phyloP scores from a whole-genome alignment of 2,113 vertebrate genomes.

The Urocolius indicus region DNA sequence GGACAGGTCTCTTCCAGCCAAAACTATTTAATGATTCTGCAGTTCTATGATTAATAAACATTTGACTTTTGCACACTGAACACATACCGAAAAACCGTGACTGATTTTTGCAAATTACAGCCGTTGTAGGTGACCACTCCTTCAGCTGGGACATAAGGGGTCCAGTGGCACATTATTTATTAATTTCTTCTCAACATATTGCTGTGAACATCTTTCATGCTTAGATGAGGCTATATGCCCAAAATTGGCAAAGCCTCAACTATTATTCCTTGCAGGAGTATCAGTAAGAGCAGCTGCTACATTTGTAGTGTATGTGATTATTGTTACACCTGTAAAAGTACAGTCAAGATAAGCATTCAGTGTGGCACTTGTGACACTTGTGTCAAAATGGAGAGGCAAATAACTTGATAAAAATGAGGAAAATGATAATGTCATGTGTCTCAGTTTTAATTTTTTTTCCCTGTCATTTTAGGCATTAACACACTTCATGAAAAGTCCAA shows the following conservation, averaged over 20 bases:
- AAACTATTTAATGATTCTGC: no score
- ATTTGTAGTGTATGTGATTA: background rate
- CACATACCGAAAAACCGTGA: background rate
- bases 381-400: background rate
- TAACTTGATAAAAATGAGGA: background rate
- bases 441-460: background rate
- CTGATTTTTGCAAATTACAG: background rate
- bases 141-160: rapidly evolving
- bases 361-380: background rate
- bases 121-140: background rate
- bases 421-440: background rate
- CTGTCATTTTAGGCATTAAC: conserved; percentile 87
- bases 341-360: background rate
- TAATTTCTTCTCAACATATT: background rate
- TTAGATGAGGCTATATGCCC: background rate
- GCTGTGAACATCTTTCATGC: background rate
- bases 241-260: background rate
- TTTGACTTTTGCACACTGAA: background rate
- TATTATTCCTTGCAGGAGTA: background rate
- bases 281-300: background rate
- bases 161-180: background rate
- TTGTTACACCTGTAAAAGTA: background rate
- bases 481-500: conserved; percentile 93
- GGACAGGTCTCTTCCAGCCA: no score
- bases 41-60: background rate